Evolutionary conservation across 1,140 invertebrate genomes (phyloP), one percentile per base, ranked within the genome.

Genomic region (Drosophila aff.): DNA sequence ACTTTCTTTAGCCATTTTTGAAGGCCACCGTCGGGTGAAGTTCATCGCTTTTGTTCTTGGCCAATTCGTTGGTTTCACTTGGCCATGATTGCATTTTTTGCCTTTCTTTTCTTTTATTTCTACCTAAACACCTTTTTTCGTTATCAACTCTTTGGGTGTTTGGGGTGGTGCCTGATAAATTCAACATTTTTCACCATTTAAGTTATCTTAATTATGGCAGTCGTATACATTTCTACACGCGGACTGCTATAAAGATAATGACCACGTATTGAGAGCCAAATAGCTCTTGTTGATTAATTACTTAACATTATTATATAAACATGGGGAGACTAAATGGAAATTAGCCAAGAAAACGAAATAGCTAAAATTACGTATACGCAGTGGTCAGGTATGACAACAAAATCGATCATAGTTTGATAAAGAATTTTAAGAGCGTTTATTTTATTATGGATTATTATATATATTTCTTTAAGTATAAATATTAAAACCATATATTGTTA

Each of bases 201-300:
- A 69, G 47, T 73, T 87, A 87, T 87, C 83, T 89, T 62, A 89
- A 89, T 89, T 74, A 71, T 81, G 76, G 46, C 47, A 69, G 49
- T 64, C 28, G 26, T 43, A 43, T 69, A n/a, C 26, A 49, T 40
- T 49, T 49, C 23, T 26, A 81, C 33, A 36, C 13, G 33, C 23
- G 23, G n/a, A 23, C 23, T 66, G 41, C 50, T 41, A 87, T 87
- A 87, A 83, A 87, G 84, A 89, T 87, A 83, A 72, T 72, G 53
- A 50, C 66, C 50, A 41, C n/a, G 33, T 72, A 72, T 72, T 72
- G 69, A 68, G 28, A 31, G 67, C 31, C 61, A 63, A 87, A 87
- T 83, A 44, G 62, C 65, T 33, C 65, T 33, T 50, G 65, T 61
- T 89, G 80, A 87, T 89, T 89, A 82, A 89, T 87, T 68, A 76